phyloP scores from a whole-genome alignment of 2,888 invertebrate genomes.

The Dusona sp. region DNA sequence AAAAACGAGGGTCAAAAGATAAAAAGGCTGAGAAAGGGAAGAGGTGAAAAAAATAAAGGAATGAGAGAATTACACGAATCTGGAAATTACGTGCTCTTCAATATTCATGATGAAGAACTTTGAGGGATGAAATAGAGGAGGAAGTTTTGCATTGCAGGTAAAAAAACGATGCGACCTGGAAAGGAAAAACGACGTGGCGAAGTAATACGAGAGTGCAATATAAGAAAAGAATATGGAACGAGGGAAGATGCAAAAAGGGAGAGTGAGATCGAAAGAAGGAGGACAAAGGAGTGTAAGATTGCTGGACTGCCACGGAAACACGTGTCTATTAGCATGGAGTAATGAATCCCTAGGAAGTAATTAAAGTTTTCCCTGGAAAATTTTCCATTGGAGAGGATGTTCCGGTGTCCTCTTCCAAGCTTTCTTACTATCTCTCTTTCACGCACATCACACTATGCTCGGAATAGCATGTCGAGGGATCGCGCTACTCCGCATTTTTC shows the following conservation, averaged over 20 bases:
- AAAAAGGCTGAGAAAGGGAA: conserved; percentile 12
- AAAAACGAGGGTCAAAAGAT: conserved; percentile 12
- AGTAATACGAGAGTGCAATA: conserved; percentile 4
- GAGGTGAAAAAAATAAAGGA: conserved; percentile 21
- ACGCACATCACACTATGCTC: conserved; percentile 28
- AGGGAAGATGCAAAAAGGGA: background rate
- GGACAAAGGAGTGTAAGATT: conserved; percentile 54
- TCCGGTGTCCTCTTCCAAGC: conserved; percentile 52
- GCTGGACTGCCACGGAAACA: conserved; percentile 72
- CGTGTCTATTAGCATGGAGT: conserved; percentile 82
- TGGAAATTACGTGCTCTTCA: conserved; percentile 75
- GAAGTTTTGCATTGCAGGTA: conserved; percentile 30
- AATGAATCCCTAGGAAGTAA: conserved; percentile 83
- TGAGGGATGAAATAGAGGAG: conserved; percentile 72
- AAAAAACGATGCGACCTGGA: conserved; percentile 8
- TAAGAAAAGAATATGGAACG: conserved; percentile 3
- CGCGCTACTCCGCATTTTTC: conserved; percentile 58
- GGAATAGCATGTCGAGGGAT: conserved; percentile 39
- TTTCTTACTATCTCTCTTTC: conserved; percentile 38
- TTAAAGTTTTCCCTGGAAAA: conserved; percentile 81
- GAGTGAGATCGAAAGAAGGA: background rate
- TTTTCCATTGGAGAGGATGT: conserved; percentile 70
- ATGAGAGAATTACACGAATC: conserved; percentile 52
- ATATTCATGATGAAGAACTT: conserved; percentile 79
- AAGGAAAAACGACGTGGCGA: background rate